Base-by-base conservation (phyloP, 2,113 vertebrate genomes). In the Halichoeres trimaculatus region DNA sequence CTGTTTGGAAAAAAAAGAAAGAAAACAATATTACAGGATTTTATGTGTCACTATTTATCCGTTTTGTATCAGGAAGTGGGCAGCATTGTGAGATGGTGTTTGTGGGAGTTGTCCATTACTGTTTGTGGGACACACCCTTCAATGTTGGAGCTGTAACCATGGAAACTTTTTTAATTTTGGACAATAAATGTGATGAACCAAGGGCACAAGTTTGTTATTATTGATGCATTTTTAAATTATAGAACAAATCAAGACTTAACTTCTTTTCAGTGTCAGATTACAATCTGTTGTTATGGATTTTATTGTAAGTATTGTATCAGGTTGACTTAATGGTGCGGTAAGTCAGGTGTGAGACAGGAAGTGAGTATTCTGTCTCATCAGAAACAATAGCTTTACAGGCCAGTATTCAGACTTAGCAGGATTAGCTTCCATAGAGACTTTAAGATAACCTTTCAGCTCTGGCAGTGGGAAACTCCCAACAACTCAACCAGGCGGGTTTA, bases 321-420 rank as follows among this genome's bases (percentile, higher is more conserved):
- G 30, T 3, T 30, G 30, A 72, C 65, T 67, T 79, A 34, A 62
- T 78, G 83, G 50, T 78, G 38, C 23, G 38, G 52, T 70, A 59
- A 71, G 65, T 85, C 60, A 70, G 57, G 53, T 85, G 82, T 78
- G 70, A 66, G 54, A 84, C 60, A 88, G 88, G 87, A 87, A 89
- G 85, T 80, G 83, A 77, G 80, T 60, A 65, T 73, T 69, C 79
- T 68, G 61, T 85, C 83, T 35, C 51, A 70, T 55, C 13, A 74
- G 59, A 70, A 78, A 85, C 79, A 87, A 83, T 74, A 50, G 77
- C 24, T 57, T 62, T 34, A 64, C 67, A 48, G n/a, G 41, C 43
- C 70, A 30, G 41, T 26, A 60, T 23, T 41, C 62, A 84, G 69
- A 41, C 54, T 72, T n/a, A 76, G 54, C 36, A 51, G 73, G 72